Base-by-base conservation (phyloP, 2,797 vertebrate species). In the Coendou prehensilis region DNA sequence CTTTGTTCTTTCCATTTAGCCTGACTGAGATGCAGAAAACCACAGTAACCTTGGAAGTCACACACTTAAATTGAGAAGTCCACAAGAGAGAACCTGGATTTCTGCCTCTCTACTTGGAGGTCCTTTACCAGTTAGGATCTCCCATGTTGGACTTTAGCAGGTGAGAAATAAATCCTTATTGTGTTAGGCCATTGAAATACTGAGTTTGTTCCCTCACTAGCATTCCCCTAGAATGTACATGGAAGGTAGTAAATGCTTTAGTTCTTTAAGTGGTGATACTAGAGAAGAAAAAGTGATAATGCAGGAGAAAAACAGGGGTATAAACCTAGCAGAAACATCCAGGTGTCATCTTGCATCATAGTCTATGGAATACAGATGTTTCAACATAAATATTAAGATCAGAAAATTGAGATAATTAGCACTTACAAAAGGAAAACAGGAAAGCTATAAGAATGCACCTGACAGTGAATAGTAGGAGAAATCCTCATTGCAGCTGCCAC, bases 391-490 rank as follows among this genome's bases (percentile, higher is more conserved):
- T 97, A 98, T 98, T 98, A 98, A 98, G 96, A 98, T 98, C 97
- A 97, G 97, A 98, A 98, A 96, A 97, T 94, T 97, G 93, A 95
- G 95, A 96, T 98, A 98, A 98, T 98, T 98, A 98, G 96, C 57
- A 71, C 89, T 97, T 97, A 94, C 81, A 93, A 98, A 98, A 84
- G 9, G 45, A 97, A 98, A 96, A 97, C 97, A 97, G 98, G 98
- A 97, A 98, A 98, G 97, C 97, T 97, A 69, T 93, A 93, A 98
- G 97, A 97, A 98, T 89, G 98, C 98, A 98, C 98, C 98, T 98
- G 98, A 98, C 97, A 95, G 94, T 98, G 97, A 98, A 95, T 97
- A 98, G 96, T 95, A 78, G 90, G 97, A 98, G 97, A 98, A 96
- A 97, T 95, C 96, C 97, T 98, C 97, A 96, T 92, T 97, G 96